Evolutionary conservation across 1,140 invertebrate genomes (phyloP).

Genomic region (Zelostemma sp.): DNA sequence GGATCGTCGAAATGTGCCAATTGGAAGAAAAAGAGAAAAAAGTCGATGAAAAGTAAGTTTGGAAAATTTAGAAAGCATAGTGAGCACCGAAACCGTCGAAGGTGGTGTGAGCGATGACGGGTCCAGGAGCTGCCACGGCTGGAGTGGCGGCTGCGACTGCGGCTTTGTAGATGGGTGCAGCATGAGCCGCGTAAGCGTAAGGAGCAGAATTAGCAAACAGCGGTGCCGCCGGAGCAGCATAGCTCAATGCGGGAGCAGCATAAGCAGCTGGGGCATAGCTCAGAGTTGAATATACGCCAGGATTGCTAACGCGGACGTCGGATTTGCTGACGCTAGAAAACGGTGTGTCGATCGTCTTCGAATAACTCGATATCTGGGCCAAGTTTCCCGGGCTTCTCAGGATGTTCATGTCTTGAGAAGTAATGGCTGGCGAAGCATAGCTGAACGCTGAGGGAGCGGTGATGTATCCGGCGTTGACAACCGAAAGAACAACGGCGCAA

Average conservation of each 20-base stretch:
- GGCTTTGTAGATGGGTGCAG: conserved; percentile 25
- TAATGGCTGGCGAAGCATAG: conserved; percentile 69
- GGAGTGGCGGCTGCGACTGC: conserved; percentile 28
- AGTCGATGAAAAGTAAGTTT: neutral
- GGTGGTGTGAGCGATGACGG: conserved; percentile 33
- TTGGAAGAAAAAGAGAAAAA: neutral
- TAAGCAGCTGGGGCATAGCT: conserved; percentile 42
- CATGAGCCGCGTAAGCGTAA: conserved; percentile 43
- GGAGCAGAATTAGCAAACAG: conserved; percentile 16
- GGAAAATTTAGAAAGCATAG: conserved; percentile 22
- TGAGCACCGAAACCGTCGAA: conserved; percentile 35
- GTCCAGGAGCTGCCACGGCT: conserved; percentile 40
- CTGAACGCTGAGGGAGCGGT: conserved; percentile 51
- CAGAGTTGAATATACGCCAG: conserved; percentile 54
- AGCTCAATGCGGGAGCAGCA: conserved; percentile 39
- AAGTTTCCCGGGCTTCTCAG: conserved; percentile 75
- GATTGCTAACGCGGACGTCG: conserved; percentile 75
- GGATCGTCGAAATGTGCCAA: too few relatives aligned
- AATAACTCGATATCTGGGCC: conserved; percentile 75
- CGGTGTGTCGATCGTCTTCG: conserved; percentile 77
- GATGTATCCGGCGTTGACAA: conserved; percentile 58
- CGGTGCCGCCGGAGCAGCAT: conserved; percentile 34
- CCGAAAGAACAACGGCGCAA: conserved; percentile 59
- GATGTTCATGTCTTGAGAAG: conserved; percentile 75
- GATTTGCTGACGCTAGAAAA: conserved; percentile 77